These are phyloP conservation scores for Whitmania pigra DNA, from an alignment of 1,140 invertebrate genomes.

Conservation along the genomic window DNA sequence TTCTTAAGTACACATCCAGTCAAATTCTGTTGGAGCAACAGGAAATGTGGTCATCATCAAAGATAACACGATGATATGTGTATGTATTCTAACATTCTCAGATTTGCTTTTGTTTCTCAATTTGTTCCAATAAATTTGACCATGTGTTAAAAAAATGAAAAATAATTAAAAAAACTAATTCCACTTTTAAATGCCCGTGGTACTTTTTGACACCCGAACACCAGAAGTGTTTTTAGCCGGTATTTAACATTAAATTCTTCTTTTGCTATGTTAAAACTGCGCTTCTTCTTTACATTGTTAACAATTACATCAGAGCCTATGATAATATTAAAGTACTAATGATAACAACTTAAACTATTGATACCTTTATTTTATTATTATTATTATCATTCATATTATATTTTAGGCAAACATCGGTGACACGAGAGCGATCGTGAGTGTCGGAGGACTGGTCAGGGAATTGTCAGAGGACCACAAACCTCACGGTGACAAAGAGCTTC, in stretches of 20 bases:
- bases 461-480: constrained; percentile 88
- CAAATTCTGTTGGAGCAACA: constrained; percentile 85
- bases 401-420: constrained; percentile 80
- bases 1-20: constrained; percentile 65
- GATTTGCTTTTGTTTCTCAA: background rate
- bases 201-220: no score
- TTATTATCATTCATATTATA: no score
- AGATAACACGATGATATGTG: constrained; percentile 65
- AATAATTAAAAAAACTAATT: no score
- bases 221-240: no score
- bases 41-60: constrained; percentile 70
- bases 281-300: no score
- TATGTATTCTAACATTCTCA: constrained; percentile 39
- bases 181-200: no score
- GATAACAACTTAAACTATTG: background rate
- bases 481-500: constrained; percentile 66
- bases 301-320: no score
- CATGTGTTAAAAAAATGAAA: no score
- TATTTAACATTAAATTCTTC: no score
- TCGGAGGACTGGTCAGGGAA: constrained; percentile 52
- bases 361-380: no score
- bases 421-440: constrained; percentile 69
- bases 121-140: background rate
- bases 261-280: no score
- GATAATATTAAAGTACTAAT: no score